Evolutionary conservation across 2,888 invertebrate genomes (phyloP).

Genomic region (Temnothorax rugatulus): DNA sequence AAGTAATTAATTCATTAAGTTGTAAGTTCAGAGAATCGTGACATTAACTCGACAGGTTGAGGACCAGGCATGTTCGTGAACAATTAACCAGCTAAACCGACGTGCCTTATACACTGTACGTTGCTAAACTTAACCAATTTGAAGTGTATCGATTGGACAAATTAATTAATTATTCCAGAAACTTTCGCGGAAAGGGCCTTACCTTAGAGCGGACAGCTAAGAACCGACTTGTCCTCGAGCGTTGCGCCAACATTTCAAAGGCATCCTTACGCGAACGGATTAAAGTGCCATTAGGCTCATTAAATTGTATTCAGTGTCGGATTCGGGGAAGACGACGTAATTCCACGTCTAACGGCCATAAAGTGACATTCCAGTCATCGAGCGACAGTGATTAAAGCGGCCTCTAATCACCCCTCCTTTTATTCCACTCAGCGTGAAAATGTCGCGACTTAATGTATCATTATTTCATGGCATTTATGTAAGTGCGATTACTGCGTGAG

Average conservation of each 20-base stretch:
- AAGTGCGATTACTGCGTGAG: background rate
- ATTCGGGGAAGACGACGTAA: constrained; percentile 62
- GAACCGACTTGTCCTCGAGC: constrained; percentile 57
- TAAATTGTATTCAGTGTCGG: constrained; percentile 71
- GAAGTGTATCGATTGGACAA: constrained; percentile 42
- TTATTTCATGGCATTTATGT: background rate
- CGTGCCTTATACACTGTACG: constrained; percentile 2
- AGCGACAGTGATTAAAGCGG: constrained; percentile 63
- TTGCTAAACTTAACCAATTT: constrained; percentile 46
- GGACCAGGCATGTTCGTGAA: constrained; percentile 22
- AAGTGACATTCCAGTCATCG: constrained; percentile 59
- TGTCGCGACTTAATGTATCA: background rate
- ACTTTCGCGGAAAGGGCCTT: constrained; percentile 58
- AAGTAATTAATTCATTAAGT: constrained; percentile 43
- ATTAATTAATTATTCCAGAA: constrained; percentile 57
- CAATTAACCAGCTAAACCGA: constrained; percentile 45
- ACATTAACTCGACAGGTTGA: constrained; percentile 10
- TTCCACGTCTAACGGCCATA: constrained; percentile 59
- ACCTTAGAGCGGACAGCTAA: constrained; percentile 16
- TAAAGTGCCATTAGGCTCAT: constrained; percentile 75
- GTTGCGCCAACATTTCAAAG: constrained; percentile 57
- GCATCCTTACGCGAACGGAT: constrained; percentile 63
- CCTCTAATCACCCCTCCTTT: constrained; percentile 59
- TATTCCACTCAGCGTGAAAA: constrained; percentile 11
- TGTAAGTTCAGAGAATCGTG: constrained; percentile 17